Evolutionary conservation across 2,113 vertebrate genomes (phyloP).

Genomic region (Colistium nudipinnis): DNA sequence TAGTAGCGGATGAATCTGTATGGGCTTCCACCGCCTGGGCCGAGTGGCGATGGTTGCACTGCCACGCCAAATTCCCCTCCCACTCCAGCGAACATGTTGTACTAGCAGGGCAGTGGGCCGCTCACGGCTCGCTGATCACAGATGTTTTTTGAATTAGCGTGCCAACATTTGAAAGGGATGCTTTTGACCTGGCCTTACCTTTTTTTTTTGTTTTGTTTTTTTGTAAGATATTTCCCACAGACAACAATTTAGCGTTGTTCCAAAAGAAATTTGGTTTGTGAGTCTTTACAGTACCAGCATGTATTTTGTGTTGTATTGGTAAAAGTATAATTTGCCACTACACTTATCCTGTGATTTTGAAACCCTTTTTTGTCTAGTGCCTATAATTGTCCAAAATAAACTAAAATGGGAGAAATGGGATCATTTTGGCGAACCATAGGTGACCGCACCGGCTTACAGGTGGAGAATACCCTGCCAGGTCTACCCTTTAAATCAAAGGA

Average conservation of each 20-base stretch:
- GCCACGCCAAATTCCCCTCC: not conserved
- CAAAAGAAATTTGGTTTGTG: too few relatives aligned
- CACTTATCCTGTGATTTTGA: not conserved
- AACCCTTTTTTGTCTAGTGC: not conserved
- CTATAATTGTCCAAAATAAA: not conserved
- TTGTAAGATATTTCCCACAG: too few relatives aligned
- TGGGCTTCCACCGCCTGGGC: not conserved
- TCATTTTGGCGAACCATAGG: not conserved
- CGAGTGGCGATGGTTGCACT: slow-evolving; percentile 1
- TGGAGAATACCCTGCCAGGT: not conserved
- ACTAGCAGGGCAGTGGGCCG: not conserved
- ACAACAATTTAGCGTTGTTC: too few relatives aligned
- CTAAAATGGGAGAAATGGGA: not conserved
- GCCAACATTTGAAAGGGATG: not conserved
- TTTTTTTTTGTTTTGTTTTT: too few relatives aligned
- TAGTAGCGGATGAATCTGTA: slow-evolving; percentile 39
- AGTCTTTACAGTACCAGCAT: not conserved
- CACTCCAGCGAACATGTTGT: not conserved
- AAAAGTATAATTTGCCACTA: too few relatives aligned
- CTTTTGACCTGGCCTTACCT: too few relatives aligned
- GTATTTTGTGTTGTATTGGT: too few relatives aligned
- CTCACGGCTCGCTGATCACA: not conserved
- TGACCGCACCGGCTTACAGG: not conserved
- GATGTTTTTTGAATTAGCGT: slow-evolving; percentile 5
- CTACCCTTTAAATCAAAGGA: not conserved